These are phyloP conservation scores for Cavia aperea DNA, from an alignment of 2,113 vertebrate species.

Conservation along the genomic window DNA sequence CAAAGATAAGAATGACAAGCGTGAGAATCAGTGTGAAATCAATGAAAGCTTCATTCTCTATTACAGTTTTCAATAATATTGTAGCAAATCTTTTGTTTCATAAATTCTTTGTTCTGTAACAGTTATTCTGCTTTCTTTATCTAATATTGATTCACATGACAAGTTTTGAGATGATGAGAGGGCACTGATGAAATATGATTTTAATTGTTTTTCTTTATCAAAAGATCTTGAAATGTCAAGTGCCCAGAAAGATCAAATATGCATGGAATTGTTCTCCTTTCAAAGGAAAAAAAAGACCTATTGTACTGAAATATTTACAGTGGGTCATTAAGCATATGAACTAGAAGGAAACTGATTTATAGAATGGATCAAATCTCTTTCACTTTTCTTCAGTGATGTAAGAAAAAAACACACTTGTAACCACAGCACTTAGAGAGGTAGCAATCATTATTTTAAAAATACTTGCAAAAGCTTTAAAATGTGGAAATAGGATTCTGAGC, in stretches of 20 bases:
- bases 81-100: not conserved
- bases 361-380: not conserved
- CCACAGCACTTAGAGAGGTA: not conserved
- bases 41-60: not conserved
- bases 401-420: not conserved
- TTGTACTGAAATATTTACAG: not conserved
- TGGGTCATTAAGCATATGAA: not conserved
- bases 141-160: not conserved
- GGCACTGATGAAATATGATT: not conserved
- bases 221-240: not conserved
- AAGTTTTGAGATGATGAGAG: not conserved
- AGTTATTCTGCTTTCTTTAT: not conserved
- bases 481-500: not conserved
- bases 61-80: not conserved
- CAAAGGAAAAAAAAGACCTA: not conserved
- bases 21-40: not conserved
- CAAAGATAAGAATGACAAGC: not conserved
- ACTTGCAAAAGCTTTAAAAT: not conserved
- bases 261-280: not conserved
- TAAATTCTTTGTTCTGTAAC: not conserved
- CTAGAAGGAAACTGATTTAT: not conserved
- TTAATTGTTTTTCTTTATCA: not conserved
- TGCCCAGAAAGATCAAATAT: not conserved
- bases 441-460: not conserved
- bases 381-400: not conserved